A percentile compares a stretch with the other conserved stretches of the same genome.
Conservation (phyloP, 2,888 invertebrate genomes). For the Marasmarcha lunaedactyla region DNA sequence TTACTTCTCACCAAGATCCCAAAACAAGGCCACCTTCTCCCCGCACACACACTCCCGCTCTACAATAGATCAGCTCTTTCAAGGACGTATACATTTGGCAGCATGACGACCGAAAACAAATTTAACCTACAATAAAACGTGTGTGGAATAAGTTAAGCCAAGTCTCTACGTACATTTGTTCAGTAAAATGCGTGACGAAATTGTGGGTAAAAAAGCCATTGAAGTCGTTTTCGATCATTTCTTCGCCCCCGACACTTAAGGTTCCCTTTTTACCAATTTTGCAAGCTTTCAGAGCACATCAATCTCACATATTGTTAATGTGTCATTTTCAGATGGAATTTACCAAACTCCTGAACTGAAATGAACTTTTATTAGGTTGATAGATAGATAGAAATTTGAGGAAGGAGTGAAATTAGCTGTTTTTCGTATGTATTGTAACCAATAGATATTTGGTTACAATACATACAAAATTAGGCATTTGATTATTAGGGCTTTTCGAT, state of each 20-base stretch:
- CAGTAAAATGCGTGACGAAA: constrained; percentile 64
- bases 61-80: too few relatives aligned
- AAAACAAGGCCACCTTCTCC: too few relatives aligned
- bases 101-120: constrained; percentile 28
- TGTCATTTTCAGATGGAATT: constrained; percentile 25
- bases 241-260: constrained; percentile 55
- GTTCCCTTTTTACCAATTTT: constrained; percentile 68
- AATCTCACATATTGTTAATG: constrained; percentile 42
- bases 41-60: too few relatives aligned
- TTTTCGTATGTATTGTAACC: too few relatives aligned
- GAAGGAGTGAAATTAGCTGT: too few relatives aligned
- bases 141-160: constrained; percentile 55
- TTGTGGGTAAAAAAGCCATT: constrained; percentile 42
- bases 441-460: too few relatives aligned
- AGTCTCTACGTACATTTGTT: constrained; percentile 63
- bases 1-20: too few relatives aligned
- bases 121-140: constrained; percentile 61
- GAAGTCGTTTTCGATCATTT: constrained; percentile 55
- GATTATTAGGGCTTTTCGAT: too few relatives aligned
- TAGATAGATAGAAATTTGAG: too few relatives aligned
- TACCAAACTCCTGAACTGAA: constrained; percentile 8
- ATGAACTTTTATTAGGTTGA: too few relatives aligned
- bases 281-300: constrained; percentile 62
- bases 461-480: too few relatives aligned
- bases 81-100: background rate